These are phyloP conservation scores for Rachycentron canadum DNA, from an alignment of 2,797 vertebrate genomes.

Conservation along the genomic window DNA sequence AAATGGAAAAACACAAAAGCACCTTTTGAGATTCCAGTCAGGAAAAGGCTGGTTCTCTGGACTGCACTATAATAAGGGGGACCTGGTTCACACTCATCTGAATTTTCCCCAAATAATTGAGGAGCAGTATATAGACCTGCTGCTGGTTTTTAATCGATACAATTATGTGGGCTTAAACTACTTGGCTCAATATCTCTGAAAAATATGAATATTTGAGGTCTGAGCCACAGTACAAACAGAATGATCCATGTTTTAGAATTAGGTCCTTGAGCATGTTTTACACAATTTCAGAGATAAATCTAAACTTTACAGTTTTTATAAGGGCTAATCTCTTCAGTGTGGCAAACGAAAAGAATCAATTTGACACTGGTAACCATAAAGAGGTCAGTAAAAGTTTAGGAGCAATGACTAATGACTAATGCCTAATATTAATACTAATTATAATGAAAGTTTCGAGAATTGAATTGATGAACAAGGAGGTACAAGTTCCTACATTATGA, in stretches of 20 bases:
- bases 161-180: conserved; percentile 48
- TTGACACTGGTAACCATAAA: not conserved
- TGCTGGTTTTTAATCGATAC: conserved; percentile 57
- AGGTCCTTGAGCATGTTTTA: conserved; percentile 21
- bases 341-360: conserved; percentile 14
- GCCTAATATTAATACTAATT: not conserved
- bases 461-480: not conserved
- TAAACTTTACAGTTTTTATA: not conserved
- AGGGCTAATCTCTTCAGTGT: conserved; percentile 7
- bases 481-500: not conserved
- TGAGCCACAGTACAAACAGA: conserved; percentile 21
- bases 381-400: conserved; percentile 19
- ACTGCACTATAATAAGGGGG: conserved; percentile 58
- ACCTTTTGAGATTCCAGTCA: conserved; percentile 80
- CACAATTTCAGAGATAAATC: conserved; percentile 28
- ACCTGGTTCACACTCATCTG: conserved; percentile 54
- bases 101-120: conserved; percentile 68
- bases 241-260: conserved; percentile 29
- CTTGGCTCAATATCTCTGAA: conserved; percentile 40
- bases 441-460: not conserved
- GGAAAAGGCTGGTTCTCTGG: conserved; percentile 68
- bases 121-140: conserved; percentile 30
- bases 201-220: conserved; percentile 48
- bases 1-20: conserved; percentile 80
- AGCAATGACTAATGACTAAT: conserved; percentile 8